Evolutionary conservation across 2,797 vertebrate species (phyloP).

Genomic region (Hemitrygon akajei): DNA sequence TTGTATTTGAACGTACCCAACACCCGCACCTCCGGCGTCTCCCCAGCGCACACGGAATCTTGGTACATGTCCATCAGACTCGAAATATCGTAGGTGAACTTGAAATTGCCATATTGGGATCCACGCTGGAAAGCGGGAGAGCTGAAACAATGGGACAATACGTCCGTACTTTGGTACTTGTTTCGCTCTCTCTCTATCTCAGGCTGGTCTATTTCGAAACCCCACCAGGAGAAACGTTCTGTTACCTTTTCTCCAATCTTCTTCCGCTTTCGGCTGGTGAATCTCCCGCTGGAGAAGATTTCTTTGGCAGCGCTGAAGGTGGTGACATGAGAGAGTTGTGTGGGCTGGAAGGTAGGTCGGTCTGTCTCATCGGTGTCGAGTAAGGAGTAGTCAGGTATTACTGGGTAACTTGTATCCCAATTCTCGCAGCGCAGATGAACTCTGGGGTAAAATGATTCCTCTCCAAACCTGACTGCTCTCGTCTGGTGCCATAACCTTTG

Average conservation of each 20-base stretch:
- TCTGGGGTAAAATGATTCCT: no score
- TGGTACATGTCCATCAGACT: background rate
- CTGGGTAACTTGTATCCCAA: no score
- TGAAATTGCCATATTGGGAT: slow-evolving; percentile 7
- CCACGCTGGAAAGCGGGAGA: background rate
- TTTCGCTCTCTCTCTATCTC: background rate
- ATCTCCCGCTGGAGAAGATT: background rate
- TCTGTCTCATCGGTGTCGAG: no score
- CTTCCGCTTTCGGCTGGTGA: background rate
- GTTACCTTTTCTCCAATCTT: background rate
- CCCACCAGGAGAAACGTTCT: background rate
- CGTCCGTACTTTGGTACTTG: background rate
- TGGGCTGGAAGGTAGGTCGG: background rate
- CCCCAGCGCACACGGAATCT: background rate
- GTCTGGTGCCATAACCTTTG: no score
- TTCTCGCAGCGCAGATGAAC: no score
- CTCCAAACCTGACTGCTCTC: no score
- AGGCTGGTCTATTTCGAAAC: background rate
- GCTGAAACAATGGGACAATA: background rate
- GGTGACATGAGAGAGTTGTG: background rate
- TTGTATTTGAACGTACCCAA: background rate
- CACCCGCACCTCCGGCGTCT: background rate
- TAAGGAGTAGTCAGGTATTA: no score
- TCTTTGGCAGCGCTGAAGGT: background rate
- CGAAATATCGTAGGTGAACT: background rate